Evolutionary conservation across 2,113 vertebrate species (phyloP).

Genomic region (Ammospiza nelsoni): DNA sequence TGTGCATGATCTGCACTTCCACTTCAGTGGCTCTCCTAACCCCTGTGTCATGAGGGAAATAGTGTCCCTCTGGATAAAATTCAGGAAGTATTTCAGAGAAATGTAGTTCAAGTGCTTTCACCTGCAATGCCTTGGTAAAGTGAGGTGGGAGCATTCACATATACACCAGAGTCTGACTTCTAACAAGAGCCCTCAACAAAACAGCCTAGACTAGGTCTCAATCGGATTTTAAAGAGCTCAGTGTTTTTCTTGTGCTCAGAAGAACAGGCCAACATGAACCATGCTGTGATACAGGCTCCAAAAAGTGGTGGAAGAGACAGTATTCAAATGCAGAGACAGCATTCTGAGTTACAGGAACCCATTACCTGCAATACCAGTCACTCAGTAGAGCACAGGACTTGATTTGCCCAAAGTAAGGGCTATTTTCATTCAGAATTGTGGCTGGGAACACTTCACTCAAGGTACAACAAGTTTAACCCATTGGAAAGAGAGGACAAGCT

Average conservation of each 20-base stretch:
- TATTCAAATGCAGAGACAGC: neutral
- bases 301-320: neutral
- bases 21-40: neutral
- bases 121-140: neutral
- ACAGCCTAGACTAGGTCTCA: neutral
- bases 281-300: neutral
- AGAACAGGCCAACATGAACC: neutral
- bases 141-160: neutral
- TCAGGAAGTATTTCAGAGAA: neutral
- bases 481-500: neutral
- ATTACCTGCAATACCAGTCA: neutral
- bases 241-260: neutral
- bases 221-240: neutral
- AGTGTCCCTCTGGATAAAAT: neutral
- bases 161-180: neutral
- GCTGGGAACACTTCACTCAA: neutral
- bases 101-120: neutral
- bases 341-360: neutral
- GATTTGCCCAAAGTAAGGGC: neutral
- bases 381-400: accelerated
- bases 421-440: neutral
- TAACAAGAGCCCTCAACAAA: neutral
- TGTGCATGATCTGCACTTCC: neutral
- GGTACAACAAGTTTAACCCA: neutral
- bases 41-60: neutral